Percentiles rank a stretch among this genome's conserved stretches.
These are phyloP conservation scores for Apodemia duryi DNA, from an alignment of 2,888 invertebrate species.

Conservation along the genomic window DNA sequence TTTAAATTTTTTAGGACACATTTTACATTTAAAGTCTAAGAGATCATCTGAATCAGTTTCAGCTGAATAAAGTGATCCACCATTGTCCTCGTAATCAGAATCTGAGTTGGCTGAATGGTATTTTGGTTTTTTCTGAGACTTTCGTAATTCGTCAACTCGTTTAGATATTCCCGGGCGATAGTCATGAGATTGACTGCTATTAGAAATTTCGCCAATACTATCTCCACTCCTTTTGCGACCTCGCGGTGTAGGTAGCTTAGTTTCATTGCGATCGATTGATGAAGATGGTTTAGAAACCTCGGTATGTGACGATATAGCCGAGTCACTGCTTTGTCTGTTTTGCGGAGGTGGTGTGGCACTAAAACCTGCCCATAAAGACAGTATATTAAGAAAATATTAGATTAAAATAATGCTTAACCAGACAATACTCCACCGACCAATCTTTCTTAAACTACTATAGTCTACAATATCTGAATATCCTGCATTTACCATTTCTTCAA, in stretches of 20 bases:
- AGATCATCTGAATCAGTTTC: conserved; percentile 68
- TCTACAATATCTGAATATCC: too few relatives aligned
- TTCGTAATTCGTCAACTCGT: conserved; percentile 56
- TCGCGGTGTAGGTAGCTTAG: conserved; percentile 42
- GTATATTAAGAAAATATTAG: background rate
- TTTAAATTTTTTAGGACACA: conserved; percentile 51
- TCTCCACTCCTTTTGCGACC: conserved; percentile 59
- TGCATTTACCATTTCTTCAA: too few relatives aligned
- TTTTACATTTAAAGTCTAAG: conserved; percentile 47
- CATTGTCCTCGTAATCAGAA: conserved; percentile 62
- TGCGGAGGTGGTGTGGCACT: conserved; percentile 55
- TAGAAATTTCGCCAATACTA: conserved; percentile 52
- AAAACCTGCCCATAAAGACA: conserved; percentile 47
- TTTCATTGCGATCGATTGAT: conserved; percentile 38
- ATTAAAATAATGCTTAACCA: too few relatives aligned
- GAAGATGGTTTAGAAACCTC: conserved; percentile 56
- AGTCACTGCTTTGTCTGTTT: conserved; percentile 70
- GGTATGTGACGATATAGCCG: conserved; percentile 66
- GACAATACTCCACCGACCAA: too few relatives aligned
- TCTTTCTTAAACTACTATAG: too few relatives aligned
- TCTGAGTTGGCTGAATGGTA: conserved; percentile 41
- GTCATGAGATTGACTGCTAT: conserved; percentile 52
- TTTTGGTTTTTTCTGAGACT: conserved; percentile 48
- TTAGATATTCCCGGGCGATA: conserved; percentile 50
- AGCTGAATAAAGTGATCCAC: conserved; percentile 47